These are phyloP conservation scores for Tolmerus cingulatus DNA, from an alignment of 2,888 invertebrate genomes.

Conservation along the genomic window DNA sequence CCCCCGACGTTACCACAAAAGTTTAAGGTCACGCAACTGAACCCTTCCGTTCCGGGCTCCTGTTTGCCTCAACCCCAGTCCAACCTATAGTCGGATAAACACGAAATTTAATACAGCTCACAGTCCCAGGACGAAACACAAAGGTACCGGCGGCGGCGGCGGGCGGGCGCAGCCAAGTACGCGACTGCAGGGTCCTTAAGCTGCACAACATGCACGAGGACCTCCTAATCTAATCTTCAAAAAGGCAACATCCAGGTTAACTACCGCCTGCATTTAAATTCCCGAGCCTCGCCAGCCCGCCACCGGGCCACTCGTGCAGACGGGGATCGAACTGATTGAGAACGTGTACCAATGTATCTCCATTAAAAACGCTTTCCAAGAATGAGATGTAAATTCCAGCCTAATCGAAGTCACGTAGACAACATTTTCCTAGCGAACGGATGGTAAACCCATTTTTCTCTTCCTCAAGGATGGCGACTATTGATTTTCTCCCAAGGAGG, in stretches of 20 bases:
- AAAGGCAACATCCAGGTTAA: not conserved
- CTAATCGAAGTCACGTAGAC: slow-evolving; percentile 41
- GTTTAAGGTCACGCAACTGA: slow-evolving; percentile 32
- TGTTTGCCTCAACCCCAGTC: not conserved
- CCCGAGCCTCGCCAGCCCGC: not conserved
- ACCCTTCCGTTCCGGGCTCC: not conserved
- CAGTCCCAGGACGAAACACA: not conserved
- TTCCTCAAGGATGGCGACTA: slow-evolving; percentile 1
- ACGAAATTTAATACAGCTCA: slow-evolving; percentile 3
- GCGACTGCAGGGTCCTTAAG: slow-evolving; percentile 7
- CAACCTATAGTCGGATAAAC: not conserved
- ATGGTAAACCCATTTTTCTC: slow-evolving; percentile 34
- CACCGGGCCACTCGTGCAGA: slow-evolving; percentile 25
- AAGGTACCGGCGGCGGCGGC: not conserved
- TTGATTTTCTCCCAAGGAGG: slow-evolving; percentile 22
- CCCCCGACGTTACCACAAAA: not conserved
- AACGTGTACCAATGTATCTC: slow-evolving; percentile 37
- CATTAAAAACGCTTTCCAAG: slow-evolving; percentile 38
- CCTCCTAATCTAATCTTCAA: not conserved
- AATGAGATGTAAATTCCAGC: slow-evolving; percentile 35
- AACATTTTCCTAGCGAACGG: slow-evolving; percentile 40
- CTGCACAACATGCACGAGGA: not conserved
- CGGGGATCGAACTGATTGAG: slow-evolving; percentile 36
- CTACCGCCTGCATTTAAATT: slow-evolving; percentile 7
- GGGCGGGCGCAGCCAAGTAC: not conserved